A percentile compares a stretch with the other conserved stretches of the same genome.
Evolutionary conservation across 2,113 vertebrate genomes (phyloP).

Genomic region (Ophiodon elongatus): DNA sequence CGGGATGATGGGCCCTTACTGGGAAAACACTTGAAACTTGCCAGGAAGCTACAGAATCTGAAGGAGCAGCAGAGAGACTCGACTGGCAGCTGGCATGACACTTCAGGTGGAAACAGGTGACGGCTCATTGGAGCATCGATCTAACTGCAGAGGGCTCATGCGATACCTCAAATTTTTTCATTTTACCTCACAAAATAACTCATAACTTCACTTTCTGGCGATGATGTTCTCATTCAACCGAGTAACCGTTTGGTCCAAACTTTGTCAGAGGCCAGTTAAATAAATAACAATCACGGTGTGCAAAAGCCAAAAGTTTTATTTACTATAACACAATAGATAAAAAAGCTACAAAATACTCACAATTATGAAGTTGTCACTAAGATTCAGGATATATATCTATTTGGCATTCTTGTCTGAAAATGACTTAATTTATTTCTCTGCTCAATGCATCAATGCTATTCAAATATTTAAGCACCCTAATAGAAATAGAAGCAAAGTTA

Average conservation of each 20-base stretch:
- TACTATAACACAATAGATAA: background rate
- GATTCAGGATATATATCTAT: background rate
- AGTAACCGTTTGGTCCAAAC: background rate
- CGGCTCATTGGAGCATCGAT: background rate
- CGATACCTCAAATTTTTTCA: background rate
- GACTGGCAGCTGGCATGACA: conserved; percentile 32
- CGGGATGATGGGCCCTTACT: conserved; percentile 69
- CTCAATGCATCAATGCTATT: background rate
- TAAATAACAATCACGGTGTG: background rate
- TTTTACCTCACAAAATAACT: background rate
- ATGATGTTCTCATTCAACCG: background rate
- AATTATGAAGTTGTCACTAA: background rate
- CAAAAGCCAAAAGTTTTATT: background rate
- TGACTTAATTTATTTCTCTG: background rate
- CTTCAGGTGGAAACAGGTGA: conserved; percentile 21
- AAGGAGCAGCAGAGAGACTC: conserved; percentile 39
- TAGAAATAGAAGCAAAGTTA: background rate
- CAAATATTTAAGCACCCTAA: background rate
- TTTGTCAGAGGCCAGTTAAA: background rate
- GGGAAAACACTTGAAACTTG: conserved; percentile 77
- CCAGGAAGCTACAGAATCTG: conserved; percentile 66
- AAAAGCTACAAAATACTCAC: background rate
- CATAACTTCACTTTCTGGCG: background rate
- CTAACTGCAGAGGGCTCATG: background rate
- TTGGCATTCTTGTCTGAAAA: background rate